Base-by-base conservation (phyloP, 1,140 invertebrate species). In the Goniozus legneri region DNA sequence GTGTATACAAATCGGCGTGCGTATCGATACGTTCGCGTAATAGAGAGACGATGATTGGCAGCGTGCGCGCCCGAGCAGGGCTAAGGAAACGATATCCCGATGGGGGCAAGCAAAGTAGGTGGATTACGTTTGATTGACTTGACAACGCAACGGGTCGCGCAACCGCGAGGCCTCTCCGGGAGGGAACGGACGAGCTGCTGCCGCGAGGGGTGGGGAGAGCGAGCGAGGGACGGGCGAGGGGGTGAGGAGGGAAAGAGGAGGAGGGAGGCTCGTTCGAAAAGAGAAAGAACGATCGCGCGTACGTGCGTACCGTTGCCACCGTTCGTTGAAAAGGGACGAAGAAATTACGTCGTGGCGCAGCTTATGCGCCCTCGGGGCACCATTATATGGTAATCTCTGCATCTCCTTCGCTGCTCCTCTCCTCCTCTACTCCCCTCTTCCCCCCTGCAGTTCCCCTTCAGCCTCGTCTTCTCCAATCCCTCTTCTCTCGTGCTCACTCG, bases 381-480 rank as follows among this genome's bases (percentile, higher is more conserved):
- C 62, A 72, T 70, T 72, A 72, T 72, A 72, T 72, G 66, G 68
- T 71, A 71, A 70, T 69, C 65, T 67, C 44, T 58, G 59, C 58
- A 62, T 68, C 67, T 67, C 58, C 54, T 54, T 69, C 58, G 53
- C 52, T 49, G 48, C 18, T 41, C 24, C 45, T 51, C 47, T 48
- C 21, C 49, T 35, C 37, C 43, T 57, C 24, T 34, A 12, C 19
- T 7, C 31, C 52, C 50, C 46, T 39, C 50, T 41, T 14, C 43
- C 15, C 6, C 13, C 30, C 32, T 50, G 35, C 38, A 30, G 39
- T 45, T 40, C 41, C 32, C 8, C 30, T 37, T 35, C 47, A n/a
- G 31, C 37, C 41, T 44, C 18, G 33, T 37, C 47, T 34, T 42
- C 36, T 54, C 43, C 20, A 15, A 31, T 22, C 46, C 45, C 43